A percentile compares a stretch with the other conserved stretches of the same genome.
Evolutionary conservation across 2,113 vertebrate genomes (phyloP).

Genomic region (Lethenteron reissneri): DNA sequence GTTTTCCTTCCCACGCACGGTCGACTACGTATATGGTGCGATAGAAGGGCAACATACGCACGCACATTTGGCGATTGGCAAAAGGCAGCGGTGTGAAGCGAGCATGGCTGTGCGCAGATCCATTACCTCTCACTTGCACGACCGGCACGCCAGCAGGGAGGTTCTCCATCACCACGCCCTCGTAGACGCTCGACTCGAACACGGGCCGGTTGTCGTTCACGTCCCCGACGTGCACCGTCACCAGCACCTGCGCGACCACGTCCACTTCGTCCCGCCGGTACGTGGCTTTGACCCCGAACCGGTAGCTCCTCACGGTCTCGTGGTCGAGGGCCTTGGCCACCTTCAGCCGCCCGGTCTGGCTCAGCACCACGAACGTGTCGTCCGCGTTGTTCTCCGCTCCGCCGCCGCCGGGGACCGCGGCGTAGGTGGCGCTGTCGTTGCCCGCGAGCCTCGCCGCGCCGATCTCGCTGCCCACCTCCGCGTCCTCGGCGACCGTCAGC

Average conservation of each 20-base stretch:
- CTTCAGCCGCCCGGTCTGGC: constrained; percentile 50
- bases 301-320: constrained; percentile 79
- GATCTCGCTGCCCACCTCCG: constrained; percentile 58
- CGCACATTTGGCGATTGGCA: too few species aligned
- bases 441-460: constrained; percentile 49
- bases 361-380: constrained; percentile 63
- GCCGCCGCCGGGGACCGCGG: constrained; percentile 50
- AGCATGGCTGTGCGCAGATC: not conserved
- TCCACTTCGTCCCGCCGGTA: constrained; percentile 31
- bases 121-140: constrained; percentile 40
- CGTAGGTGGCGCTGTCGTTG: constrained; percentile 36
- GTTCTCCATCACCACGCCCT: constrained; percentile 65
- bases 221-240: constrained; percentile 77
- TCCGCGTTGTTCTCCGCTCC: constrained; percentile 55
- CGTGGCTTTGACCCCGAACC: constrained; percentile 47
- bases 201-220: constrained; percentile 65
- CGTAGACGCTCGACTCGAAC: constrained; percentile 64
- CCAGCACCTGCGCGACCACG: constrained; percentile 36
- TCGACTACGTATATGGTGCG: too few species aligned
- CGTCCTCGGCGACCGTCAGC: constrained; percentile 51
- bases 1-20: too few species aligned
- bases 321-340: constrained; percentile 72
- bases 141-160: constrained; percentile 48
- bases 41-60: too few species aligned
- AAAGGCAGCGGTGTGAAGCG: too few species aligned